Percentiles rank a stretch among this genome's conserved stretches.
phyloP scores from a whole-genome alignment of 2,113 vertebrate species.

The Taxidea taxus region DNA sequence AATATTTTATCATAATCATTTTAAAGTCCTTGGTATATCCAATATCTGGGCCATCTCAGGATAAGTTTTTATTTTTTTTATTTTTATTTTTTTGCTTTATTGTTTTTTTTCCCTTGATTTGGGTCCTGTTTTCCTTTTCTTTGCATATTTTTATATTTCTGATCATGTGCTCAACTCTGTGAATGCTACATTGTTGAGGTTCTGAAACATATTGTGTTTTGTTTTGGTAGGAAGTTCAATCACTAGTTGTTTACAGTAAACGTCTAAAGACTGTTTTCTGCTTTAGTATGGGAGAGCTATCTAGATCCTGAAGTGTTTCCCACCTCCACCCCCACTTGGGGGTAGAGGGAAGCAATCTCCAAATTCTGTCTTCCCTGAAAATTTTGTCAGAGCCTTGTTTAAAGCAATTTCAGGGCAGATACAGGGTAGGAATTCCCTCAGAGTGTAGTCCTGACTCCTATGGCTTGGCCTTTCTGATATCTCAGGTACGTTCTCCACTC shows the following conservation, averaged over 20 bases:
- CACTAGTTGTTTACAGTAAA: neutral
- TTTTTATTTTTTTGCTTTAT: too few species aligned
- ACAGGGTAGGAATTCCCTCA: neutral
- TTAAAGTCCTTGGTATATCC: neutral
- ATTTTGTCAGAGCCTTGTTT: neutral
- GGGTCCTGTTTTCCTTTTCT: neutral
- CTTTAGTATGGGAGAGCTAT: neutral
- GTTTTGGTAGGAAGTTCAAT: neutral
- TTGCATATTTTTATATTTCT: neutral
- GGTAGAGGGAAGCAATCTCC: neutral
- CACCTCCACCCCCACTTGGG: neutral
- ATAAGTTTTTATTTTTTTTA: neutral
- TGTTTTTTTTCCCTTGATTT: neutral
- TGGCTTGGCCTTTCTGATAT: neutral
- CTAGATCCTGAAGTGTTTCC: neutral
- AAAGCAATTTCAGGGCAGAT: neutral
- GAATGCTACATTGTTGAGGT: neutral
- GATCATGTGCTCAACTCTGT: neutral
- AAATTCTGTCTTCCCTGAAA: neutral
- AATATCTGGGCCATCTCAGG: neutral
- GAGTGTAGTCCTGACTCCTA: neutral
- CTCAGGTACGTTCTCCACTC: neutral
- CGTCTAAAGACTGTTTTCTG: neutral
- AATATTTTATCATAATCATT: neutral
- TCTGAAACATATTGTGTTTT: neutral